Conservation (phyloP, 2,797 vertebrate genomes). For the Coregonus suidteri region DNA sequence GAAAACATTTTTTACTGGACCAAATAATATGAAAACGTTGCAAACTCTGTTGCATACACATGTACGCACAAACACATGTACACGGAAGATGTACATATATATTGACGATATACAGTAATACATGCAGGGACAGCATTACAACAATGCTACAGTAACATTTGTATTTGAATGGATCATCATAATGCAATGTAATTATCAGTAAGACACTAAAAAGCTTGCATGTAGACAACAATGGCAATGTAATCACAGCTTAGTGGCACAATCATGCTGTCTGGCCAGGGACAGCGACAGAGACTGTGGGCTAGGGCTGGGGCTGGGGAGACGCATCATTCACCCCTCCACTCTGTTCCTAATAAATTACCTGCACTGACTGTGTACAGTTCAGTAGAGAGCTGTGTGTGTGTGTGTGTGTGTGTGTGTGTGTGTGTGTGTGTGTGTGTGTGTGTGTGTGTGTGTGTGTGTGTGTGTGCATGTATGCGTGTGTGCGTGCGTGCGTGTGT, state of each 20-base stretch:
- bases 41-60: background rate
- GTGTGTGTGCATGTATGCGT: background rate
- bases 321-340: background rate
- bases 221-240: background rate
- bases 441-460: constrained; percentile 8
- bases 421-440: constrained; percentile 4
- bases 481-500: constrained; percentile 2
- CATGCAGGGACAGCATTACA: background rate
- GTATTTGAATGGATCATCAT: background rate
- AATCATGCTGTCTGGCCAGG: background rate
- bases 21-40: too few species aligned
- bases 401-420: background rate
- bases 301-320: background rate
- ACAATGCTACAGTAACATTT: background rate
- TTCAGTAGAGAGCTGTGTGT: background rate
- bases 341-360: background rate
- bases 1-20: too few species aligned
- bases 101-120: too few species aligned
- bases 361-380: background rate
- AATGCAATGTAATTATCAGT: background rate
- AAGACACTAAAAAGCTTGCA: background rate
- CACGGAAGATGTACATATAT: background rate
- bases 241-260: background rate
- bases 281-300: background rate
- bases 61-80: background rate